Evolutionary conservation across 2,888 invertebrate species (phyloP), one percentile per base, ranked within the genome.

Genomic region (Drosophila merina): DNA sequence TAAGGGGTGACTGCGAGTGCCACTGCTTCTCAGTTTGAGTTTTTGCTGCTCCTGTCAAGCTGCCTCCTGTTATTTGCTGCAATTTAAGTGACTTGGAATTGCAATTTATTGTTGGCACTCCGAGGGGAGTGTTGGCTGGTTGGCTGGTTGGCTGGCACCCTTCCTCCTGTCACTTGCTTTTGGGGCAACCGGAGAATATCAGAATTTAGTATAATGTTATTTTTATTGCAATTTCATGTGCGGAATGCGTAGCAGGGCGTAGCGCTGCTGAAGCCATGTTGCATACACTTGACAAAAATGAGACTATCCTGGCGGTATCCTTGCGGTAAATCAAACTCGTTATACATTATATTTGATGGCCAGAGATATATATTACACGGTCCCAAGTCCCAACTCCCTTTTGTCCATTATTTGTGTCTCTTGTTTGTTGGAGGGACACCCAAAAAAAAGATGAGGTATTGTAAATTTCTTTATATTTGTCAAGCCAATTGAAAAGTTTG

Each of bases 61-160:
- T 76, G 78, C 75, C 70, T 72, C 72, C 75, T 78, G 77, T 76
- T 79, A 82, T 88, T 85, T 88, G 81, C 86, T 82, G 84, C 87
- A 86, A 81, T 85, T 89, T 86, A 89, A 89, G 89, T 89, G 89
- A 89, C 89, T 89, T 88, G 89, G 86, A 89, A 89, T 89, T 89
- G 88, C 88, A 89, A 89, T 89, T 89, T 89, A 89, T 89, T 83
- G 89, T 80, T 77, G 81, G 72, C 75, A 77, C 78, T 77, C 81
- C 59, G 57, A 56, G 57, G 64, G 72, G 7, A 7, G 14, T 7
- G 14, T 14, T 1, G 14, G 14, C 14, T 14, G 14, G 38, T 33
- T 6, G 54, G 76, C 33, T 59, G 62, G 38, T 33, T 6, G 54
- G 76, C 33, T 59, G 62, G 57, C 49, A 51, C 57, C 71, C 45